Evolutionary conservation across 1,140 invertebrate species (phyloP).

Genomic region (Dinoponera quadriceps): DNA sequence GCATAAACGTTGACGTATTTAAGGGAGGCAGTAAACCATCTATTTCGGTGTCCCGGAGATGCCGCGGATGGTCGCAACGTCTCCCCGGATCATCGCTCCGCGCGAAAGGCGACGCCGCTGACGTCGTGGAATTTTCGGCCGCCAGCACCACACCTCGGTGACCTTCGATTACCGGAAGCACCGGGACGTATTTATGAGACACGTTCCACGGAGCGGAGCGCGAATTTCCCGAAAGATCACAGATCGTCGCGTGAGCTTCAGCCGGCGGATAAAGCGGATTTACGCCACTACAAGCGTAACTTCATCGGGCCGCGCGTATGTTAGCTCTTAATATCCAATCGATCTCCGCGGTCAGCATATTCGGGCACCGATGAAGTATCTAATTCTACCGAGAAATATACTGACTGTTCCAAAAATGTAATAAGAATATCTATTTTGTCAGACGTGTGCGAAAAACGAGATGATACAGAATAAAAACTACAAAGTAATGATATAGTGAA

Average conservation of each 20-base stretch:
- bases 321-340: neutral
- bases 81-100: constrained; percentile 61
- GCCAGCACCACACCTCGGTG: constrained; percentile 52
- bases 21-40: constrained; percentile 84
- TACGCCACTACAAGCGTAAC: neutral
- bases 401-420: too few relatives aligned
- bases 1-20: constrained; percentile 85
- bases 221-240: neutral
- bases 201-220: constrained; percentile 22
- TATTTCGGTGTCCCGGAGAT: constrained; percentile 80
- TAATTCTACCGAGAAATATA: too few relatives aligned
- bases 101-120: constrained; percentile 10
- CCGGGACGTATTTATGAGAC: constrained; percentile 33
- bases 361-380: too few relatives aligned
- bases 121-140: constrained; percentile 45
- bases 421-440: too few relatives aligned
- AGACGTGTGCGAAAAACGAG: too few relatives aligned
- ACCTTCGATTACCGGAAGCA: constrained; percentile 65
- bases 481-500: too few relatives aligned
- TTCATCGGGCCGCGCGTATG: neutral
- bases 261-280: neutral
- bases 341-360: too few relatives aligned
- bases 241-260: constrained; percentile 16
- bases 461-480: too few relatives aligned
- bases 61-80: constrained; percentile 67